phyloP scores from a whole-genome alignment of 2,113 vertebrate species.

The Chauna torquata region DNA sequence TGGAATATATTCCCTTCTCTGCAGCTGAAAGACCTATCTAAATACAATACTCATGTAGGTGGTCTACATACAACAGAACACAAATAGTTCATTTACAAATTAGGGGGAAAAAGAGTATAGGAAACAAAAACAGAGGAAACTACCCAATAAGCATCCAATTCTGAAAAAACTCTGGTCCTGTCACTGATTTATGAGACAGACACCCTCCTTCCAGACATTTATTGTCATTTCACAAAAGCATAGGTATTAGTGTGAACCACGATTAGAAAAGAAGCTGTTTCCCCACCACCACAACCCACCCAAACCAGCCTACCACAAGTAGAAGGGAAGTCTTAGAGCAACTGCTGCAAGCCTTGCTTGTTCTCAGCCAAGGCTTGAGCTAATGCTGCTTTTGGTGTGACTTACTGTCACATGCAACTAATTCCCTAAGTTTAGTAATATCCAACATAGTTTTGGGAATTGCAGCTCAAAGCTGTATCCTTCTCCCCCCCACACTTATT shows the following conservation, averaged over 20 bases:
- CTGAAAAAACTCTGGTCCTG: too few relatives aligned
- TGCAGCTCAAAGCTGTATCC: background rate
- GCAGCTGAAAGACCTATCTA: background rate
- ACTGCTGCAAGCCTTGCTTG: background rate
- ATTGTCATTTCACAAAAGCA: background rate
- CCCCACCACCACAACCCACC: background rate
- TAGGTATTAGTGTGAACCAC: background rate
- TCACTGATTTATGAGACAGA: background rate
- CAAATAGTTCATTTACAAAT: background rate
- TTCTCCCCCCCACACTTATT: background rate
- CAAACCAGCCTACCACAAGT: background rate
- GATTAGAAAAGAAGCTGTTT: background rate
- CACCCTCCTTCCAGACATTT: background rate
- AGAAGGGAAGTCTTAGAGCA: background rate
- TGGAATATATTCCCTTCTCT: background rate
- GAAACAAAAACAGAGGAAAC: too few relatives aligned
- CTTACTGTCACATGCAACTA: background rate
- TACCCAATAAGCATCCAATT: background rate
- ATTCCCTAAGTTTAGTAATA: background rate
- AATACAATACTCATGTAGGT: accelerated
- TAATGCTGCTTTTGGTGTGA: background rate
- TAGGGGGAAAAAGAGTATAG: background rate
- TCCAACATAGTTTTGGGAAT: background rate
- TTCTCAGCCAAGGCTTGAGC: too few relatives aligned
- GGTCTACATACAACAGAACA: background rate